Conservation (phyloP, 2,888 invertebrate genomes). For the Cheilosia pagana region DNA sequence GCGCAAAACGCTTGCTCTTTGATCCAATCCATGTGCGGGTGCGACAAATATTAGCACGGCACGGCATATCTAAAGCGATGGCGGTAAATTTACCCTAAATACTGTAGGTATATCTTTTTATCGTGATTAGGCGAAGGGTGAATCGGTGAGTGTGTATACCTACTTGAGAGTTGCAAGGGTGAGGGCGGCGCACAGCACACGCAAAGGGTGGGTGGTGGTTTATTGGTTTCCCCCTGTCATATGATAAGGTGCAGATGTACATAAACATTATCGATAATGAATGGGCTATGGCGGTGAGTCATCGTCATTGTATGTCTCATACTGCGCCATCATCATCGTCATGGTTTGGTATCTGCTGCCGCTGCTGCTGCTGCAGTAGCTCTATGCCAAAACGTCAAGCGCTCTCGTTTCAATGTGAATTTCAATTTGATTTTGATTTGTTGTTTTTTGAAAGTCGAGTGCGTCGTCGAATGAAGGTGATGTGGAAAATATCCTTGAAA, state of each 20-base stretch:
- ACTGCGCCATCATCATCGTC: constrained; percentile 60
- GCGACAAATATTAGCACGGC: constrained; percentile 44
- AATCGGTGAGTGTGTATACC: constrained; percentile 29
- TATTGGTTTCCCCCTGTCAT: constrained; percentile 61
- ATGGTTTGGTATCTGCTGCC: constrained; percentile 27
- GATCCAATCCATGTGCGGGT: constrained; percentile 52
- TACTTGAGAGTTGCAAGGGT: constrained; percentile 42
- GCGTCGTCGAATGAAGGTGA: constrained; percentile 38
- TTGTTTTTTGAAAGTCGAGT: constrained; percentile 49
- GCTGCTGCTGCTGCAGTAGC: constrained; percentile 13
- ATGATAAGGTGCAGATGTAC: constrained; percentile 70
- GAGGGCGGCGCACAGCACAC: constrained; percentile 21
- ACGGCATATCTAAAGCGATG: constrained; percentile 28
- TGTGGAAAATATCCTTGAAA: constrained; percentile 50
- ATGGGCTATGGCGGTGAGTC: constrained; percentile 63
- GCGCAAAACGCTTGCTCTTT: constrained; percentile 54
- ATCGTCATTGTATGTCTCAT: constrained; percentile 30
- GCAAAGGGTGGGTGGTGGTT: constrained; percentile 50
- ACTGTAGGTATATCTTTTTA: constrained; percentile 48
- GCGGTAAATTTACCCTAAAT: constrained; percentile 66
- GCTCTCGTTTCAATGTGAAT: constrained; percentile 61
- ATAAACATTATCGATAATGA: constrained; percentile 62
- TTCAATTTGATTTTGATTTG: constrained; percentile 53
- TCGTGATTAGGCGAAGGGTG: constrained; percentile 40
- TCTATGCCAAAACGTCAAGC: constrained; percentile 34